phyloP scores from a whole-genome alignment of 2,113 vertebrate species.

The Athene noctua region DNA sequence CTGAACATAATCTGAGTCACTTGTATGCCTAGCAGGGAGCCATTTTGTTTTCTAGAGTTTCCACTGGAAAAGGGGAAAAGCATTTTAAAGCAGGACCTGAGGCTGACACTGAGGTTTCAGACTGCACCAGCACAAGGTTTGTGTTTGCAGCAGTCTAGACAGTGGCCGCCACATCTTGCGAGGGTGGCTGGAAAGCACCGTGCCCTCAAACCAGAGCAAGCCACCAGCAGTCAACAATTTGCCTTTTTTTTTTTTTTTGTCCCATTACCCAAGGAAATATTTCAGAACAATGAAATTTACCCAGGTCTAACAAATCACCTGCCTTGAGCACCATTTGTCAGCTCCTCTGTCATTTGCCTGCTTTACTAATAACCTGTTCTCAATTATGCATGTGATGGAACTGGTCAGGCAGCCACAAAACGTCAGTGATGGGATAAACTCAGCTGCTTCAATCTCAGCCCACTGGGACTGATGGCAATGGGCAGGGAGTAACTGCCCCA shows the following conservation, averaged over 20 bases:
- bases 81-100: not conserved
- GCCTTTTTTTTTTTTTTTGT: not conserved
- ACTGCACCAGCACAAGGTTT: not conserved
- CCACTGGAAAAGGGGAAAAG: not conserved
- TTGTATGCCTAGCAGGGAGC: not conserved
- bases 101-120: not conserved
- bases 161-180: rapidly evolving
- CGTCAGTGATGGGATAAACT: not conserved
- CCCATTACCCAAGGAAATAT: not conserved
- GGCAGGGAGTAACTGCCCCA: not conserved
- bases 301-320: not conserved
- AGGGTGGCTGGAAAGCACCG: not conserved
- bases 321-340: not conserved
- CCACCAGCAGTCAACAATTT: not conserved
- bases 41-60: not conserved
- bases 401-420: not conserved
- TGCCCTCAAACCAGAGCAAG: not conserved
- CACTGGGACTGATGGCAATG: not conserved
- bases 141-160: constrained; percentile 29
- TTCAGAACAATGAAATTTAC: not conserved
- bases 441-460: not conserved
- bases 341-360: not conserved
- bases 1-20: not conserved
- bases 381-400: not conserved
- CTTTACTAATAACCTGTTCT: not conserved